Evolutionary conservation across 2,113 vertebrate genomes (phyloP).

Genomic region (Craseonycteris thonglongyai): DNA sequence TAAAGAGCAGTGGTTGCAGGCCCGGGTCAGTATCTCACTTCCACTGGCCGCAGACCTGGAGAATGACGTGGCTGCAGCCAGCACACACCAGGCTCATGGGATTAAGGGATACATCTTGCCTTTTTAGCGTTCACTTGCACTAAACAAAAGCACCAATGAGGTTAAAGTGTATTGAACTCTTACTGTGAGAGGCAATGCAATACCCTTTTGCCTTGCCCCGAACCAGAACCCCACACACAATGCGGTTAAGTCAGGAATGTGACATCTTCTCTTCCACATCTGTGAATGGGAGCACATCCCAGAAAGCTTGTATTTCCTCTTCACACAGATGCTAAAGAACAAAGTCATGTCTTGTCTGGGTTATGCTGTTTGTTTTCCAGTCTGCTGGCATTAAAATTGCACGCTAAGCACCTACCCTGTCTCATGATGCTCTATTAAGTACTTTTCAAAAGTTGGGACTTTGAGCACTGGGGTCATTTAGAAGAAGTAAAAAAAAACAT

Average conservation of each 20-base stretch:
- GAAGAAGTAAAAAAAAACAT: background rate
- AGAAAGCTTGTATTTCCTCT: constrained; percentile 53
- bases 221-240: background rate
- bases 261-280: constrained; percentile 19
- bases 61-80: background rate
- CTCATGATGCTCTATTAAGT: constrained; percentile 19
- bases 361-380: constrained; percentile 65
- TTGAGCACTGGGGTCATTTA: constrained; percentile 48
- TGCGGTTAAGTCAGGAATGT: background rate
- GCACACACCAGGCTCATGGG: background rate
- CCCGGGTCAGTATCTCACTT: background rate
- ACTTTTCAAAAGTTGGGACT: constrained; percentile 48
- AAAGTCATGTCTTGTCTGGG: constrained; percentile 54
- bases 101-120: background rate
- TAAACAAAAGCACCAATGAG: background rate
- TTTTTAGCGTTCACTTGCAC: background rate
- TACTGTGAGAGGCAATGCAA: background rate
- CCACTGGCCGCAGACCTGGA: background rate
- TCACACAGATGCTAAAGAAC: constrained; percentile 35
- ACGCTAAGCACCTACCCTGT: constrained; percentile 17
- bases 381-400: constrained; percentile 57
- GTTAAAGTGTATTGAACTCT: background rate
- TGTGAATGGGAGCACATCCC: background rate
- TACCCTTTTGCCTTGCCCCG: background rate
- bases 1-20: constrained; percentile 17